Evolutionary conservation across 2,113 vertebrate genomes (phyloP), one percentile per base, ranked within the genome.

Genomic region (Salvator merianae): DNA sequence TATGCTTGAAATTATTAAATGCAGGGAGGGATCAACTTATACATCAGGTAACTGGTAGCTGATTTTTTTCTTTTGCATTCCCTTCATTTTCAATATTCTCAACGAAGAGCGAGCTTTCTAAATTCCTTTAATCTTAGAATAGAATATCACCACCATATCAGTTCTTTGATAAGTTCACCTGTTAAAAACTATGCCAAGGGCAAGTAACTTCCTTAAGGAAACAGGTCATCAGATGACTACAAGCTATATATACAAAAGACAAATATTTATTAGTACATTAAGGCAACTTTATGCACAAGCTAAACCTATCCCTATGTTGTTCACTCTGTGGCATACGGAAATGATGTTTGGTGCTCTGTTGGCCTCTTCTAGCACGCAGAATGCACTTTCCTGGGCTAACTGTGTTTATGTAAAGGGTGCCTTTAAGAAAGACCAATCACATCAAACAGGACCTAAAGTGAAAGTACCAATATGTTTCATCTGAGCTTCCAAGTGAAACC

Each of bases 401-500:
- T 38, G 30, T 34, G 38, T 34, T 69, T 66, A 80, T 26, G 40
- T 16, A 47, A 32, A 68, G 22, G 65, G 38, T 43, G 30, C 26
- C 36, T 79, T 68, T 68, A 79, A 32, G 88, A 65, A 47, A n/a
- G 86, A n/a, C 9, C 76, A 14, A 38, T 32, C n/a, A 32, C 40
- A 18, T 83, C 81, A 70, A 36, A 69, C 53, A 43, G 9, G 26
- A 53, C 32, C 5, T 88, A 26, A 84, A 34, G 50, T 78, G 65
- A 28, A 82, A 8, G 55, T 30, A 65, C 59, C 0, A 8, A 50
- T 13, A 88, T 24, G 82, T 86, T 77, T 50, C 0, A 7, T 36
- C 50, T 40, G 84, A 87, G 22, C 50, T 81, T 72, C 50, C 32
- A 75, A 79, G 86, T 34, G n/a, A 34, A 18, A 32, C 73, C 82